These are phyloP conservation scores for Spondyliosoma cantharus DNA, from an alignment of 2,797 vertebrate species.

Conservation along the genomic window DNA sequence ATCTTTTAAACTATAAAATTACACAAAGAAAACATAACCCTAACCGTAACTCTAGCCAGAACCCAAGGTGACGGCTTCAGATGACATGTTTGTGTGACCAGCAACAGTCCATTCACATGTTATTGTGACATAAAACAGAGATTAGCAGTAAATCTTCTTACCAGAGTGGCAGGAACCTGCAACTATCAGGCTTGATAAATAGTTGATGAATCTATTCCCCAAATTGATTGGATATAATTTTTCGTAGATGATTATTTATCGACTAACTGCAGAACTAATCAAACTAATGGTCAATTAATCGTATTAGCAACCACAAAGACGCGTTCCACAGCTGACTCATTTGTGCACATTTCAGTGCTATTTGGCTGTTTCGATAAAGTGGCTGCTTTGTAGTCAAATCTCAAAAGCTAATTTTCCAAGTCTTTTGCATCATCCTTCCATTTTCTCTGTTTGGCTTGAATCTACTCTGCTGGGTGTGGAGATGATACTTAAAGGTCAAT, in stretches of 20 bases:
- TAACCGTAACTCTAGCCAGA: neutral
- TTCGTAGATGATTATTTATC: neutral
- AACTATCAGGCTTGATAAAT: neutral
- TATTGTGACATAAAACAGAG: neutral
- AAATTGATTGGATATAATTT: neutral
- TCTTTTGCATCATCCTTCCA: too few relatives aligned
- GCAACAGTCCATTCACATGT: neutral
- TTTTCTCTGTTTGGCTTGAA: neutral
- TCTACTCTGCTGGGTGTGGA: neutral
- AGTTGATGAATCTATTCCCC: too few relatives aligned
- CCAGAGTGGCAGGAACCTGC: neutral
- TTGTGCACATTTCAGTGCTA: neutral
- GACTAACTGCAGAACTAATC: neutral
- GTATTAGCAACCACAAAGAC: neutral
- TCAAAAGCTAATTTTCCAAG: too few relatives aligned
- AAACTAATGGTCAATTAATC: neutral
- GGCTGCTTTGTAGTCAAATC: neutral
- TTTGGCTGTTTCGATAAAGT: neutral
- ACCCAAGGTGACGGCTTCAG: neutral
- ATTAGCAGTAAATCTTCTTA: neutral
- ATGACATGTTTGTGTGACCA: neutral
- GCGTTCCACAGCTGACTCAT: neutral
- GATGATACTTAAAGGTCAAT: slow-evolving; percentile 1
- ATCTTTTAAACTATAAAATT: neutral
- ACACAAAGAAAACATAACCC: neutral